These are phyloP conservation scores for Lichenostomus cassidix DNA, from an alignment of 2,113 vertebrate genomes.

Conservation along the genomic window DNA sequence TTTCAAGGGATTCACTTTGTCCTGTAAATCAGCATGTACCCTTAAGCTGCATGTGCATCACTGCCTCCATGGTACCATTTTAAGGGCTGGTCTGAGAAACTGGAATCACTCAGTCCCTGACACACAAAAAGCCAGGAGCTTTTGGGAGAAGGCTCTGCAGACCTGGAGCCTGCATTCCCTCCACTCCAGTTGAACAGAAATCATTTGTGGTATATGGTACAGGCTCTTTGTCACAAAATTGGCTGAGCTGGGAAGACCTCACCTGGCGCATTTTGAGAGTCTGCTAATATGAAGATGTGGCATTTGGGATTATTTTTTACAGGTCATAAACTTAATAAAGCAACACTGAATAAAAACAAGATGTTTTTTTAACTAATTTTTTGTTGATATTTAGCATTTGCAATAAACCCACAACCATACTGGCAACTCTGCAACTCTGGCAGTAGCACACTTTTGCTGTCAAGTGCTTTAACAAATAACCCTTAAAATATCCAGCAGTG, in stretches of 20 bases:
- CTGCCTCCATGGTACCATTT: background rate
- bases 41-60: background rate
- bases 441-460: background rate
- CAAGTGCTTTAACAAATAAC: constrained; percentile 8
- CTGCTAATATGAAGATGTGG: background rate
- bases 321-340: background rate
- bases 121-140: background rate
- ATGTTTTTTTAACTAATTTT: background rate
- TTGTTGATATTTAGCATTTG: background rate
- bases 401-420: background rate
- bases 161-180: background rate
- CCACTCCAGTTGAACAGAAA: background rate
- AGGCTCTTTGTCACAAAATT: background rate
- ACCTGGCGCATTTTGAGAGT: background rate
- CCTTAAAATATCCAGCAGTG: background rate
- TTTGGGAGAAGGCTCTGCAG: background rate
- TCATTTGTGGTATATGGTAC: background rate
- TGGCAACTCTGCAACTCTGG: background rate
- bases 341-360: background rate
- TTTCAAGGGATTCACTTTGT: background rate
- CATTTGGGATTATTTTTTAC: background rate
- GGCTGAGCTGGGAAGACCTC: background rate
- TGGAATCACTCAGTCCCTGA: background rate
- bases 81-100: background rate
- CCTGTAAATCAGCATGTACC: background rate